Conservation (phyloP, 2,888 invertebrate genomes). For the Troglohyphantes excavatus region DNA sequence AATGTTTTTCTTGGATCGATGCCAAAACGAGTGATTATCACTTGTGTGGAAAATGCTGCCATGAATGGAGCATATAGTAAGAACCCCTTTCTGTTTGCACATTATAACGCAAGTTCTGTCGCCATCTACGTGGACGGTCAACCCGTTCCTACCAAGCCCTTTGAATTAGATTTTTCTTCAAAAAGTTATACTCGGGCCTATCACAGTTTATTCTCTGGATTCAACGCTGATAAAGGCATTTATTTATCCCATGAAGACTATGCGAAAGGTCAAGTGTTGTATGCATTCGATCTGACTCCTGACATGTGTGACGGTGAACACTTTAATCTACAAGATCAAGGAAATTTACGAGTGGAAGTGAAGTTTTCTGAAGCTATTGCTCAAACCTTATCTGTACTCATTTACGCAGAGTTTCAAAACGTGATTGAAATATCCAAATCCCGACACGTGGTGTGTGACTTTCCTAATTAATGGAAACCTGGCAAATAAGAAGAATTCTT, state of each 20-base stretch:
- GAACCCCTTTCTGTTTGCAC: conserved; percentile 78
- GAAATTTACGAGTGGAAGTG: conserved; percentile 80
- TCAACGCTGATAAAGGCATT: conserved; percentile 75
- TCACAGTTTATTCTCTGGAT: background rate
- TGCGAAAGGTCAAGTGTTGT: conserved; percentile 79
- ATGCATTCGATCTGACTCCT: conserved; percentile 81
- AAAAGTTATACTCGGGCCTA: conserved; percentile 80
- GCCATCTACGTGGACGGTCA: conserved; percentile 38
- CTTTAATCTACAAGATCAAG: conserved; percentile 74
- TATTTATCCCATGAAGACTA: conserved; percentile 71
- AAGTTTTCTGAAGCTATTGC: conserved; percentile 79
- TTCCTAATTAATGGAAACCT: conserved; percentile 41
- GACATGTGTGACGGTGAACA: conserved; percentile 77
- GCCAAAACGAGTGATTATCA: conserved; percentile 31
- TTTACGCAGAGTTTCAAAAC: conserved; percentile 81
- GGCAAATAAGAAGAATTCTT: conserved; percentile 7
- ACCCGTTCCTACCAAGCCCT: conserved; percentile 35
- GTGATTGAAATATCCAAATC: conserved; percentile 80
- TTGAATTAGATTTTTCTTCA: conserved; percentile 31
- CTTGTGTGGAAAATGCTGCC: conserved; percentile 19
- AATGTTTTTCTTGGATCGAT: conserved; percentile 27
- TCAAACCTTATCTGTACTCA: conserved; percentile 71
- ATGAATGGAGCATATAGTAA: conserved; percentile 14
- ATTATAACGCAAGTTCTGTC: conserved; percentile 78
- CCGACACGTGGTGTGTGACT: conserved; percentile 36